Conservation (phyloP, 2,888 invertebrate species). For the Trachelus troglodyta region DNA sequence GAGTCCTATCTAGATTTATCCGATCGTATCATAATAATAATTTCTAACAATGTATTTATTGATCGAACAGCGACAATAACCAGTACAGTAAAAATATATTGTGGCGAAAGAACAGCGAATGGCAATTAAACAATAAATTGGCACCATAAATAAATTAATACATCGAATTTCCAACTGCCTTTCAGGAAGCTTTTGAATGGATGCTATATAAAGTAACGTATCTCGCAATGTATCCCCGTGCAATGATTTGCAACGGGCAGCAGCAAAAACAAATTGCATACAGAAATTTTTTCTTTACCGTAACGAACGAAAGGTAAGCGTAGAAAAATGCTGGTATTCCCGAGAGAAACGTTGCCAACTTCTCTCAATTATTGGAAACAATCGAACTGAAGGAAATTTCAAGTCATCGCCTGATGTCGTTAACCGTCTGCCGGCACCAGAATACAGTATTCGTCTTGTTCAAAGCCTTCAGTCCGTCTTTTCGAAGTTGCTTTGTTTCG, state of each 20-base stretch:
- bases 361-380: background rate
- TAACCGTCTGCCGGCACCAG: background rate
- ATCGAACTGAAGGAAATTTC: background rate
- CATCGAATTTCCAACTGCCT: background rate
- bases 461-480: background rate
- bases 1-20: background rate
- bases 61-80: background rate
- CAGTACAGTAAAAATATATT: background rate
- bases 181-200: background rate
- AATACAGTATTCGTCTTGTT: background rate
- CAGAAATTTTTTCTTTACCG: background rate
- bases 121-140: constrained; percentile 5
- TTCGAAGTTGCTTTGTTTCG: background rate
- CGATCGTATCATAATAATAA: background rate
- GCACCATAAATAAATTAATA: constrained; percentile 12
- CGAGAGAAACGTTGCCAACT: background rate
- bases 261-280: background rate
- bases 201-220: background rate
- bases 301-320: background rate
- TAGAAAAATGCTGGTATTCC: background rate
- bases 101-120: background rate
- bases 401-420: background rate
- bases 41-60: background rate
- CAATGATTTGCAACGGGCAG: background rate
- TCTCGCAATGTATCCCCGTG: background rate